Percentiles rank a stretch among this genome's conserved stretches.
Evolutionary conservation across 1,140 invertebrate species (phyloP).

Genomic region (Trichogramma pretiosum): DNA sequence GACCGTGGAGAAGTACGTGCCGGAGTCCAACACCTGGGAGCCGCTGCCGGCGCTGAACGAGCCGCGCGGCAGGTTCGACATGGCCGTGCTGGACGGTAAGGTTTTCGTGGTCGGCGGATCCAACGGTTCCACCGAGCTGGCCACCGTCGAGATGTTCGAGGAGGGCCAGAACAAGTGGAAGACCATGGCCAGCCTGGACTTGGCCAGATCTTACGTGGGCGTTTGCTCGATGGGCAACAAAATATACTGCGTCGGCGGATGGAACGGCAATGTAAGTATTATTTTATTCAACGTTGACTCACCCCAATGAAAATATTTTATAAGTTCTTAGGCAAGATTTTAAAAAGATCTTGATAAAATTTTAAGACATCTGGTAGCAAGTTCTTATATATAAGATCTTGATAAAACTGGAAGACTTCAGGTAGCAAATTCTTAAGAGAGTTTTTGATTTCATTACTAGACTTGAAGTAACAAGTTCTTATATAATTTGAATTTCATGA

Average conservation of each 20-base stretch:
- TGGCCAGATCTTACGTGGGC: constrained; percentile 62
- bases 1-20: constrained; percentile 65
- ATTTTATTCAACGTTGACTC: constrained; percentile 2
- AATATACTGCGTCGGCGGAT: constrained; percentile 74
- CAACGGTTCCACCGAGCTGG: constrained; percentile 65
- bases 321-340: no score
- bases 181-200: constrained; percentile 51
- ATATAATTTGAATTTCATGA: no score
- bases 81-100: constrained; percentile 55
- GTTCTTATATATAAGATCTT: no score
- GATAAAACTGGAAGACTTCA: no score
- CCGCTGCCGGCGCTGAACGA: constrained; percentile 58
- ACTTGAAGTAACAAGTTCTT: no score
- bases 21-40: constrained; percentile 60
- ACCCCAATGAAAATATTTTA: no score
- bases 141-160: constrained; percentile 60
- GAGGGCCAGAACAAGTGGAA: constrained; percentile 51
- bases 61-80: constrained; percentile 66
- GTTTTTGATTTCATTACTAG: no score
- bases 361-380: no score
- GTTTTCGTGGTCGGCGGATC: constrained; percentile 73
- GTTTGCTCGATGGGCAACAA: constrained; percentile 61
- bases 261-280: constrained; percentile 57
- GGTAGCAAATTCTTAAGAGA: no score
- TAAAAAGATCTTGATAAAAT: no score